Evolutionary conservation across 2,797 vertebrate genomes (phyloP).

Genomic region (Triplophysa yarkandensis): DNA sequence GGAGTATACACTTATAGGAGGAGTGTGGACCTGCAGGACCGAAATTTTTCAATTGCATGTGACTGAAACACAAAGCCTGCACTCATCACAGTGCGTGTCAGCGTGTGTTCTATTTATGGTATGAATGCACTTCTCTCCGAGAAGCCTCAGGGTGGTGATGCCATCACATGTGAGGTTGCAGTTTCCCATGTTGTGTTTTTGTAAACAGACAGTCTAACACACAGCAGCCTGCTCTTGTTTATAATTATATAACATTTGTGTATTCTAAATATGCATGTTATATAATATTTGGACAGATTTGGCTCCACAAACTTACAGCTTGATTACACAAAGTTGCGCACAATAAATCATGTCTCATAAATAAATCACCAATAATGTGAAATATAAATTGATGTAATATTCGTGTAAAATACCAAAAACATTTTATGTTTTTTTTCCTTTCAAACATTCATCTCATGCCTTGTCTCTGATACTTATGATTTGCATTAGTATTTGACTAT

Average conservation of each 20-base stretch:
- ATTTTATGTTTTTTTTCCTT: too few species aligned
- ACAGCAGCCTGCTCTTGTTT: background rate
- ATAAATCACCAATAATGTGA: background rate
- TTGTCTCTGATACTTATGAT: background rate
- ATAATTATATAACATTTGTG: background rate
- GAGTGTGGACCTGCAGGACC: slow-evolving; percentile 18
- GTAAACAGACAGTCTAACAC: slow-evolving; percentile 8
- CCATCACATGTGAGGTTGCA: slow-evolving; percentile 21
- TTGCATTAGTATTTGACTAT: slow-evolving; percentile 4
- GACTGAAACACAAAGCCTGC: slow-evolving; percentile 35
- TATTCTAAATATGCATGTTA: background rate
- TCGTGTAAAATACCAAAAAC: too few species aligned
- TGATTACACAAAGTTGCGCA: background rate
- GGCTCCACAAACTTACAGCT: background rate
- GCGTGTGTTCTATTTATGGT: background rate
- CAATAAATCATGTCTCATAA: background rate
- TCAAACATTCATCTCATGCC: too few species aligned
- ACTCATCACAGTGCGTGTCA: slow-evolving; percentile 2
- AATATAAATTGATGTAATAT: too few species aligned
- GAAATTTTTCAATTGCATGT: slow-evolving; percentile 22
- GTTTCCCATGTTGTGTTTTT: slow-evolving; percentile 6
- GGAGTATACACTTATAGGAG: slow-evolving; percentile 14
- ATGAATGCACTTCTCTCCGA: slow-evolving; percentile 14
- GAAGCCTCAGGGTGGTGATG: slow-evolving; percentile 19
- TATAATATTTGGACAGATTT: background rate